Base-by-base conservation (phyloP, 2,888 invertebrate genomes). In the Limnephilus marmoratus region DNA sequence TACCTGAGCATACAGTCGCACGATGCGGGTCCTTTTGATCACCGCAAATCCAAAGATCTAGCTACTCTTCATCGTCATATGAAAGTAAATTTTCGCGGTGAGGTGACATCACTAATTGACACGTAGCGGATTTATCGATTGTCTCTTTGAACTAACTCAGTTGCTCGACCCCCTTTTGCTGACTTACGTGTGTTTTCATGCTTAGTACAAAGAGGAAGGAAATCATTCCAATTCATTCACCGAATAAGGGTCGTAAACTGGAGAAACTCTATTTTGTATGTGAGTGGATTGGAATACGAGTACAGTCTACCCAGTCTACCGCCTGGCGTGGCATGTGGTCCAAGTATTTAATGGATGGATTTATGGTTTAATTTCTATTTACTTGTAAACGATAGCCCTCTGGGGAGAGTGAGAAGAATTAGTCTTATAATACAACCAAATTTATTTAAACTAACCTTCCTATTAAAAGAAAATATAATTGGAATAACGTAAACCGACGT, bases 81-180 rank as follows among this genome's bases (percentile, higher is more conserved):
- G 83, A 87, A 82, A 85, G 85, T 91, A 92, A 91, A 92, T 93
- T 91, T 90, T 92, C 80, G 93, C 92, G 93, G 89, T 89, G 68
- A 49, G 92, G 90, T 90, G 49, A 85, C 80, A 89, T 85, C 85
- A 90, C 91, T 93, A 93, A 93, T 93, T 92, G 93, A 92, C 92
- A 93, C 93, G 93, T 92, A 91, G 82, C 86, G 85, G 91, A 91
- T 92, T 92, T 92, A 92, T 92, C 90, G 93, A 93, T 93, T 92
- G 92, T 92, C 91, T 89, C 89, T 49, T 92, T 92, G 83, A 83
- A 91, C 88, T 68, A 83, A 83, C 91, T 82, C 89, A 45, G 88
- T 82, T 80, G 85, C 68, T 90, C 90, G 80, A 81, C 81, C 91
- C 86, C 85, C 87, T 45, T 49, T 89, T 89, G 88, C 24, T n/a